These are phyloP conservation scores for Uropetala carovei DNA, from an alignment of 2,888 invertebrate genomes.

Conservation along the genomic window DNA sequence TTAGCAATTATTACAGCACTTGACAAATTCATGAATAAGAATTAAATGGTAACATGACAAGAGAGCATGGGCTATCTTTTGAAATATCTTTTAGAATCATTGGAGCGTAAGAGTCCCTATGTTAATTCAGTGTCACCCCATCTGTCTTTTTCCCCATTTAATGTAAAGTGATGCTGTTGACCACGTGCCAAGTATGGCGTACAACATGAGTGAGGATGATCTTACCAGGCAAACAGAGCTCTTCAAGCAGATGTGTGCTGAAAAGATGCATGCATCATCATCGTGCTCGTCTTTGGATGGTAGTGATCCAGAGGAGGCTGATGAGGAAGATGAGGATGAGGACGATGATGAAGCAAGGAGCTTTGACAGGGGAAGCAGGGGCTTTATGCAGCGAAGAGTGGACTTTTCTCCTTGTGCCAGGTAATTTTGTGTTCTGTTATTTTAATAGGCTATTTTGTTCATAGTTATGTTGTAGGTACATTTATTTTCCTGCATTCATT, in stretches of 20 bases:
- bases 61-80: conserved; percentile 12
- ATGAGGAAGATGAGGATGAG: conserved; percentile 39
- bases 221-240: conserved; percentile 77
- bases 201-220: conserved; percentile 76
- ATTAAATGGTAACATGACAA: neutral
- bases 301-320: conserved; percentile 43
- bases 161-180: conserved; percentile 70
- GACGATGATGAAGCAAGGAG: conserved; percentile 22
- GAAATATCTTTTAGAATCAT: neutral
- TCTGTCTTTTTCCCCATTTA: conserved; percentile 49
- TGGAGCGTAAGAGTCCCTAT: neutral
- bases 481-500: too few species aligned
- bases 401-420: neutral
- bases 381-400: neutral
- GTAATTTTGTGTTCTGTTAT: too few species aligned
- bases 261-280: conserved; percentile 70
- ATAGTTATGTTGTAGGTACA: too few species aligned
- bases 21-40: neutral
- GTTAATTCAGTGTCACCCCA: conserved; percentile 40
- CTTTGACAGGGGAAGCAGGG: conserved; percentile 20
- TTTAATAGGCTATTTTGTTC: too few species aligned
- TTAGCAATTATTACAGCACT: neutral
- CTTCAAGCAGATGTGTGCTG: conserved; percentile 80
- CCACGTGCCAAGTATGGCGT: conserved; percentile 74
- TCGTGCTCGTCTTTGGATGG: conserved; percentile 49